Evolutionary conservation across 2,113 vertebrate genomes (phyloP), one percentile per base, ranked within the genome.

Genomic region (Cyprinodon brontotheroides): DNA sequence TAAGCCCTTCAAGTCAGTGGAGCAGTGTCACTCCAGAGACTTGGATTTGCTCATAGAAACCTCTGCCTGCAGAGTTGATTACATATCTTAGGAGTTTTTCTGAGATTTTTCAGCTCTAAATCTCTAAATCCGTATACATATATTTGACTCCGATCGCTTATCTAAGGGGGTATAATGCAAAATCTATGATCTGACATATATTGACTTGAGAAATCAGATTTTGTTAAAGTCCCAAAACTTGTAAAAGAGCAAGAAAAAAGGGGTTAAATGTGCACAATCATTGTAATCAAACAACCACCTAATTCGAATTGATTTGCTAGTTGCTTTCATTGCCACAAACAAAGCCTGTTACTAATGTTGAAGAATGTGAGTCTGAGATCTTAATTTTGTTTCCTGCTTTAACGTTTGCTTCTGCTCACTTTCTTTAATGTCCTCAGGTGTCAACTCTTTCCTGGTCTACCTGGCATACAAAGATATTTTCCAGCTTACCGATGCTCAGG

Each of bases 401-500:
- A 37, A 8, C 15, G 3, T 11, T 41, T 3, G 20, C n/a, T 59
- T 20, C 14, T 22, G 22, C 8, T 48, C 9, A 12, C 11, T 38
- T 37, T 3, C 12, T 61, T 22, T 29, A 4, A 48, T 88, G 72
- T 75, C 75, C 71, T 50, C 43, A 99, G 98, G 98, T 75, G 95
- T 99, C 41, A 99, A 99, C 93, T 99, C 98, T 40, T 99, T 99
- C 94, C 92, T 98, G 29, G 96, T 99, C 85, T 99, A 98, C 85
- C 94, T 99, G 96, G 97, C 97, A 64, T 99, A 98, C 92, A 99
- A 99, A 92, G 97, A 99, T 73, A 82, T 96, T 68, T 99, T 96
- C 81, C 98, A 99, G 94, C 96, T 99, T 0, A 96, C 95, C 0
- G 98, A 99, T 65, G 96, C 96, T 68, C 97, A 99, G 97, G 98